Evolutionary conservation across 2,888 invertebrate species (phyloP), one percentile per base, ranked within the genome.

Genomic region (Drosophila cracens): DNA sequence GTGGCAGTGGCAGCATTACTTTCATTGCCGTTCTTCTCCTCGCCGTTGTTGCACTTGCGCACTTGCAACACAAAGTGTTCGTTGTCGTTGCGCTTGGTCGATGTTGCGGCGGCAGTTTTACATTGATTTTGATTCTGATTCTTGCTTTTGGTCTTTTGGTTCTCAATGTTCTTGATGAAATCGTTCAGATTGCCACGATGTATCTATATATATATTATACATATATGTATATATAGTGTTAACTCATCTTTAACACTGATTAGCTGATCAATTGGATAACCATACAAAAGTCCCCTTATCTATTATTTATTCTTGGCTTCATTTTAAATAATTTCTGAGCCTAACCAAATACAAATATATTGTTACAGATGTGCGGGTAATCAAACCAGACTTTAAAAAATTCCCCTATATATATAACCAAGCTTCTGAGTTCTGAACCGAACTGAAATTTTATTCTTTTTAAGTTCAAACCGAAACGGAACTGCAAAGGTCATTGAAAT

Each of bases 171-270:
- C 82, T 92, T 92, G 29, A 92, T 79, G 54, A 93, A 89, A 81
- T 93, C 92, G 63, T 85, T 90, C 69, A 93, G 89, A 87, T 92
- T 93, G 74, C 93, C 93, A 40, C 93, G 92, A 86, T 93, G 93
- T 73, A 93, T 90, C 93, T 49, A 59, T 40, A 56, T 46, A 13
- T 58, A 31, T 52, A 16, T 16, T 58, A 33, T 58, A 10, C 21
- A 13, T 43, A 43, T 40, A 2, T 11, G 4, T 43, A 13, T 33
- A 18, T 16, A 43, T 18, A 11, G 8, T 33, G 58, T 43, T 43
- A 43, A n/a, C n/a, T n/a, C n/a, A n/a, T n/a, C n/a, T n/a, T n/a
- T n/a, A n/a, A n/a, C n/a, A n/a, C 2, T 43, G 11, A 43, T 43
- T 21, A 43, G 25, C 29, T 51, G n/a, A 51, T 29, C 10, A 29